phyloP scores from a whole-genome alignment of 2,797 vertebrate species.

The Acanthis flammea region DNA sequence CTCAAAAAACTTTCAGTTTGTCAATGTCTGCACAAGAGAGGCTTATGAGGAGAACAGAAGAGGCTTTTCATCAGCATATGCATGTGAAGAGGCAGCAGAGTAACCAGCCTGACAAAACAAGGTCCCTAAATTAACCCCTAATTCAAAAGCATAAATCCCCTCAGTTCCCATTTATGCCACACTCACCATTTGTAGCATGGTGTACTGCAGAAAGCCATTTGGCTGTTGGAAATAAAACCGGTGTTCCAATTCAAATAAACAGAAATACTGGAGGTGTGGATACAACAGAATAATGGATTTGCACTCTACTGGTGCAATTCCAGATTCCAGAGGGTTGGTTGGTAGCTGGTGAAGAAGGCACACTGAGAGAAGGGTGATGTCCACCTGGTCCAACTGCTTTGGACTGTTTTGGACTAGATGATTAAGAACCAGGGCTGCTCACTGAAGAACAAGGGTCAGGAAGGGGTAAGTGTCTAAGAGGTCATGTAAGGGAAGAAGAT shows the following conservation, averaged over 20 bases:
- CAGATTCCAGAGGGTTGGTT: background rate
- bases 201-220: background rate
- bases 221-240: background rate
- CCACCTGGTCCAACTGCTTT: background rate
- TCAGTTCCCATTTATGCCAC: background rate
- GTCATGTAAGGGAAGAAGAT: background rate
- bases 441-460: background rate
- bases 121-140: background rate
- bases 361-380: background rate
- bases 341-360: background rate
- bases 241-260: background rate
- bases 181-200: accelerated
- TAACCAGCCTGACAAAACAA: background rate
- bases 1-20: background rate
- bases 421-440: background rate
- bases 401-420: background rate
- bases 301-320: background rate
- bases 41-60: background rate
- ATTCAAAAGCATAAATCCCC: background rate
- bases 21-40: background rate
- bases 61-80: background rate
- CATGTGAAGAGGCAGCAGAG: background rate
- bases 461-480: background rate
- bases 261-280: background rate
- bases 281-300: background rate